Conservation (phyloP, 2,113 vertebrate species). For the Tetrao urogallus region DNA sequence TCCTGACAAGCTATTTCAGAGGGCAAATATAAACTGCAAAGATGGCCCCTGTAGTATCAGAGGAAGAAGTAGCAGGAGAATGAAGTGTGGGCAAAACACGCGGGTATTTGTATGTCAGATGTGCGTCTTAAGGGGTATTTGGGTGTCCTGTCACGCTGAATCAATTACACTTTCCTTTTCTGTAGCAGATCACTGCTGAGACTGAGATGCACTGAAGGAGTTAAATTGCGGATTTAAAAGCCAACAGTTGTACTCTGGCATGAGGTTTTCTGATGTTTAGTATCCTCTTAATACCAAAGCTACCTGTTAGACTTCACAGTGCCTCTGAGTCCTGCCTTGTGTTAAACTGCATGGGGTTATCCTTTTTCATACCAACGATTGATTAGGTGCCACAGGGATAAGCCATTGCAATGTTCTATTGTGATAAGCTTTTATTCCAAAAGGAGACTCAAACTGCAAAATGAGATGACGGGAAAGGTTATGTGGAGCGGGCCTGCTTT, state of each 20-base stretch:
- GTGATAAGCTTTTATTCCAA: neutral
- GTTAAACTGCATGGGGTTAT: neutral
- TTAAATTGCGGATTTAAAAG: neutral
- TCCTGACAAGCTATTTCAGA: neutral
- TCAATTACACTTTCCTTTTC: neutral
- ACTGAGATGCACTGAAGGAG: neutral
- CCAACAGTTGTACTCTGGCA: neutral
- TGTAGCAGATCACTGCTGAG: neutral
- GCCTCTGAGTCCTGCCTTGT: neutral
- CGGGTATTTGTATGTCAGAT: neutral
- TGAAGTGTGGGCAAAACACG: neutral
- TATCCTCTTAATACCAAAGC: neutral
- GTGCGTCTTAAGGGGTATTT: neutral
- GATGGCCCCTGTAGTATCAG: neutral
- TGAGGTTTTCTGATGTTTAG: neutral
- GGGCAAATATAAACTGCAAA: neutral
- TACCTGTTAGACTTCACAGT: neutral
- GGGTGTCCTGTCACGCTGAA: neutral
- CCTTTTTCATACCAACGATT: neutral
- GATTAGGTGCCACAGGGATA: neutral
- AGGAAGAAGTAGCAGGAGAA: neutral
- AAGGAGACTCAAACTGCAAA: fast-evolving
- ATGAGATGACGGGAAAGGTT: neutral
- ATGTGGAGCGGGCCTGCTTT: neutral
- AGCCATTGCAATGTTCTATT: too few relatives aligned